Evolutionary conservation across 2,113 vertebrate genomes (phyloP).

Genomic region (Dermatemys mawii): DNA sequence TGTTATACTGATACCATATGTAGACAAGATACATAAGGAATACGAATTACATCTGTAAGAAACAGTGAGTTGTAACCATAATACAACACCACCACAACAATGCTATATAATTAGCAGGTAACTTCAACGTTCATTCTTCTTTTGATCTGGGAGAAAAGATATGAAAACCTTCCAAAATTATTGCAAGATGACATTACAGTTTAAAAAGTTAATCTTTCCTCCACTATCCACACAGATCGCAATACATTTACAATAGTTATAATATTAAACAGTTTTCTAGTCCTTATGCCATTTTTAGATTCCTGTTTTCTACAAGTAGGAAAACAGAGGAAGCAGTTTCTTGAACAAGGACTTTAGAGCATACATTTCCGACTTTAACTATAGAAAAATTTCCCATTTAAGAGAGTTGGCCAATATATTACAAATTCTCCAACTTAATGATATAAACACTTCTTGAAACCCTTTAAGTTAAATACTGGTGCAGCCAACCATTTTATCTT

Average conservation of each 20-base stretch:
- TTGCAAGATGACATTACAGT: slow-evolving; percentile 28
- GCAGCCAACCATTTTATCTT: background rate
- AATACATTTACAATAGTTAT: slow-evolving; percentile 55
- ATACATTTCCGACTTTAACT: background rate
- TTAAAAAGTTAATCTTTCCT: slow-evolving; percentile 32
- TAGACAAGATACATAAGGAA: background rate
- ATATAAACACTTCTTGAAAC: background rate
- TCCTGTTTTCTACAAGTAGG: background rate
- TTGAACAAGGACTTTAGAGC: background rate
- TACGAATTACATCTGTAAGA: background rate
- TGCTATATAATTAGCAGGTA: slow-evolving; percentile 6
- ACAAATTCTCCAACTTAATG: background rate
- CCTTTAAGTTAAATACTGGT: background rate
- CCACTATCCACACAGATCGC: slow-evolving; percentile 50
- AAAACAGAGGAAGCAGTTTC: background rate
- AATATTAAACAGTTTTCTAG: slow-evolving; percentile 12
- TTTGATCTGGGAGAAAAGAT: slow-evolving; percentile 18
- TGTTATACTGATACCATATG: background rate
- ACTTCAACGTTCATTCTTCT: background rate
- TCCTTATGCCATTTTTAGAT: slow-evolving; percentile 22
- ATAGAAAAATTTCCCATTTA: background rate
- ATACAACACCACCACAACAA: slow-evolving; percentile 3
- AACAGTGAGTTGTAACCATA: background rate
- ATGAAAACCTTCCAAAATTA: background rate
- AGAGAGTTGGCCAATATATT: background rate